Conservation (phyloP, 2,888 invertebrate genomes). For the Pollenia angustigena region DNA sequence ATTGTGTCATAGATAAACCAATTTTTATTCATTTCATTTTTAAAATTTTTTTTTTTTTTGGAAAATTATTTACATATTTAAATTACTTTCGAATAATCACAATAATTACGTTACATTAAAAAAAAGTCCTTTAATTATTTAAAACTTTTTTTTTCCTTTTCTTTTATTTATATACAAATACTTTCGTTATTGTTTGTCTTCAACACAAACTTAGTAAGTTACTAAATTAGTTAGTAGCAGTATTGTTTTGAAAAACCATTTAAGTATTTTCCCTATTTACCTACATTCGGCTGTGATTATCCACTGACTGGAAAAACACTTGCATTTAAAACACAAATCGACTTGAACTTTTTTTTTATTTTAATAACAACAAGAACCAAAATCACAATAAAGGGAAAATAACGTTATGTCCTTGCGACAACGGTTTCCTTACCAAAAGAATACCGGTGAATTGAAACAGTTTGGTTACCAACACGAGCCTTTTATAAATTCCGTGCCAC, state of each 20-base stretch:
- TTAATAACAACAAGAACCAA: constrained; percentile 31
- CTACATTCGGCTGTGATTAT: constrained; percentile 26
- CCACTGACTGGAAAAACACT: constrained; percentile 35
- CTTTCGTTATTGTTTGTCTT: background rate
- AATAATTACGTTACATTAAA: constrained; percentile 23
- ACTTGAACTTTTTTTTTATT: background rate
- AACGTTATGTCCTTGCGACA: constrained; percentile 71
- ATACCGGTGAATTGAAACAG: constrained; percentile 81
- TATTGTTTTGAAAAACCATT: background rate
- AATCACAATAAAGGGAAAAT: constrained; percentile 13
- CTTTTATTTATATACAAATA: constrained; percentile 14
- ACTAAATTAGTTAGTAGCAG: background rate
- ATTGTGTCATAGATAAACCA: constrained; percentile 25
- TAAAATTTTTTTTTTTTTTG: background rate
- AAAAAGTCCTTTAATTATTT: constrained; percentile 30
- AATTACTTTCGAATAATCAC: constrained; percentile 34
- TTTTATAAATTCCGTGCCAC: constrained; percentile 79
- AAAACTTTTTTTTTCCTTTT: constrained; percentile 22
- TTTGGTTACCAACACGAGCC: constrained; percentile 76
- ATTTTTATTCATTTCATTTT: background rate
- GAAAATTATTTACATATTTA: background rate
- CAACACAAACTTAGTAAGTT: background rate
- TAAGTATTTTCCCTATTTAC: constrained; percentile 46
- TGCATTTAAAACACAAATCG: constrained; percentile 15
- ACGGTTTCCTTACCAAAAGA: constrained; percentile 72